Evolutionary conservation across 2,797 vertebrate species (phyloP).

Genomic region (Urocyon cinereoargenteus): DNA sequence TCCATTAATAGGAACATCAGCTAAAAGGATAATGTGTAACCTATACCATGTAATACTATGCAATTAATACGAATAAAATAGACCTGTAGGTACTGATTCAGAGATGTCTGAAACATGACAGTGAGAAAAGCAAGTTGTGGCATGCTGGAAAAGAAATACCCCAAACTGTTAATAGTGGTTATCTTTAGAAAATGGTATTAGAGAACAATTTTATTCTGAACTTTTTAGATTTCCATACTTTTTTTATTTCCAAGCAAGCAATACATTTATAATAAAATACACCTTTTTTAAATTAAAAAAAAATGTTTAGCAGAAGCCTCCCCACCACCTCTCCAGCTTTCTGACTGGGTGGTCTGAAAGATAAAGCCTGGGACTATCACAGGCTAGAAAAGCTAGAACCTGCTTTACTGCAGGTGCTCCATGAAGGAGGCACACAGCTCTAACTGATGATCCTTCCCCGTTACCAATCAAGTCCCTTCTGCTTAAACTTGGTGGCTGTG

Average conservation of each 20-base stretch:
- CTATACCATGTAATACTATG: neutral
- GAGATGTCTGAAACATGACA: neutral
- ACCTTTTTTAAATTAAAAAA: neutral
- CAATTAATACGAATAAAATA: conserved; percentile 3
- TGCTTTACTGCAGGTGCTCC: conserved; percentile 22
- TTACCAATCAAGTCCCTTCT: neutral
- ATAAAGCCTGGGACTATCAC: neutral
- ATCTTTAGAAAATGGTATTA: neutral
- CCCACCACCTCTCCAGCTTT: neutral
- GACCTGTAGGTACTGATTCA: neutral
- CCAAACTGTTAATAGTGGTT: neutral
- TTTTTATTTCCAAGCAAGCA: neutral
- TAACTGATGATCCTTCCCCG: neutral
- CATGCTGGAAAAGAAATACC: neutral
- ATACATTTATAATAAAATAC: neutral
- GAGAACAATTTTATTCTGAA: conserved; percentile 44
- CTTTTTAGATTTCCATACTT: neutral
- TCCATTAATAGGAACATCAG: neutral
- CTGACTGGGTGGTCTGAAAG: neutral
- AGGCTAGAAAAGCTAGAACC: neutral
- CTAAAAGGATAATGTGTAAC: neutral
- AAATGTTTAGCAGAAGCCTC: neutral
- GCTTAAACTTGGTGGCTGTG: neutral
- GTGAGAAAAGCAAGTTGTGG: neutral
- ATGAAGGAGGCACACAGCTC: neutral